phyloP scores from a whole-genome alignment of 2,797 vertebrate genomes.

The Pipistrellus pipistrellus region DNA sequence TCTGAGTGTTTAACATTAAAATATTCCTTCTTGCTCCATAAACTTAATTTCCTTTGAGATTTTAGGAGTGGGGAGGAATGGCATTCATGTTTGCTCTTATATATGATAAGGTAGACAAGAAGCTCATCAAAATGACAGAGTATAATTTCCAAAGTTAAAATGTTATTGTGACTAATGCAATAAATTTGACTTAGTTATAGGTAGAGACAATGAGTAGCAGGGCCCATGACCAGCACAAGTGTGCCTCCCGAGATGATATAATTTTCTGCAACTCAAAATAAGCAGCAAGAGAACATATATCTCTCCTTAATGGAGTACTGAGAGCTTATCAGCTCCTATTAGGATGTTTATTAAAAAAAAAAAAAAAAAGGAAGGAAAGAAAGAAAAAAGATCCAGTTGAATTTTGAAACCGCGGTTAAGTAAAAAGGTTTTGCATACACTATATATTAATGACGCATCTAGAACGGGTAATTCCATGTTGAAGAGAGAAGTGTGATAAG shows the following conservation, averaged over 20 bases:
- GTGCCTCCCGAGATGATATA: slow-evolving; percentile 7
- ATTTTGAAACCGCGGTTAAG: slow-evolving; percentile 56
- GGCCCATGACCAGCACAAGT: neutral
- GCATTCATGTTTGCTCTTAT: neutral
- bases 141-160: slow-evolving; percentile 49
- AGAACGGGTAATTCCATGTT: slow-evolving; percentile 79
- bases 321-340: neutral
- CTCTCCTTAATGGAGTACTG: slow-evolving; percentile 35
- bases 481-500: slow-evolving; percentile 74
- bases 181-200: slow-evolving; percentile 19
- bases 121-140: neutral
- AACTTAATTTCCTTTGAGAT: neutral
- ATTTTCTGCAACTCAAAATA: slow-evolving; percentile 38
- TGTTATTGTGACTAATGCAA: neutral
- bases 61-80: neutral
- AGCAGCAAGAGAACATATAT: neutral
- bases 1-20: slow-evolving; percentile 7
- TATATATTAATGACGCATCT: slow-evolving; percentile 77
- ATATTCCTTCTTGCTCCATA: neutral
- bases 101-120: neutral
- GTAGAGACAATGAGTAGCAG: neutral
- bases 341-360: neutral
- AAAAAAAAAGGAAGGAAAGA: neutral
- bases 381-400: neutral
- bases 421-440: slow-evolving; percentile 64